A percentile compares a stretch with the other conserved stretches of the same genome.
Conservation (phyloP, 1,140 invertebrate species). For the Schlechtendalia chinensis region DNA sequence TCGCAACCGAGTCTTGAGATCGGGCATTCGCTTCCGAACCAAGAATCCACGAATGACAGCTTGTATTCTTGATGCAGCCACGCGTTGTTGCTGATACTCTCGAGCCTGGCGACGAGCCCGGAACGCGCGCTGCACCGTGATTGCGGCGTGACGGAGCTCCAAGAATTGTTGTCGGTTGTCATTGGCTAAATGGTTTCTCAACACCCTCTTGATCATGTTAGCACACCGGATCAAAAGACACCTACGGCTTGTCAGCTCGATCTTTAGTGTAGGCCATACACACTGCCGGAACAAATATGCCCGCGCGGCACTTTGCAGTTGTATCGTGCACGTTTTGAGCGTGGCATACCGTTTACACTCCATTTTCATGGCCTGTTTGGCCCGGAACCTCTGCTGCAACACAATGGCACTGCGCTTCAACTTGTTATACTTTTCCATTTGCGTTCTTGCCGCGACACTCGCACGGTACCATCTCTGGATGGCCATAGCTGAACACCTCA, state of each 20-base stretch:
- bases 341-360: not conserved
- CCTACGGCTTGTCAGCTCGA: not conserved
- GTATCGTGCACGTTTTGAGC: not conserved
- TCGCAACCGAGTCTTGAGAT: not conserved
- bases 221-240: not conserved
- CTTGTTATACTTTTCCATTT: constrained; percentile 51
- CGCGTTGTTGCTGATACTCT: constrained; percentile 54
- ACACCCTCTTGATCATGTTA: not conserved
- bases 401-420: constrained; percentile 58
- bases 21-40: not conserved
- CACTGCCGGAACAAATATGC: not conserved
- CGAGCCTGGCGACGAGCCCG: constrained; percentile 51
- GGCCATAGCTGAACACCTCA: constrained; percentile 55
- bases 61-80: constrained; percentile 42
- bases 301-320: not conserved
- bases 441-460: constrained; percentile 55
- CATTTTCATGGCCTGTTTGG: constrained; percentile 55
- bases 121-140: constrained; percentile 61
- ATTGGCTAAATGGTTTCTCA: constrained; percentile 52
- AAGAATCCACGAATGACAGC: constrained; percentile 29
- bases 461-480: constrained; percentile 59
- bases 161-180: constrained; percentile 54
- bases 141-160: constrained; percentile 58
- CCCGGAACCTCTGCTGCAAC: constrained; percentile 62
- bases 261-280: not conserved